Evolutionary conservation across 2,113 vertebrate species (phyloP).

Genomic region (Corvus hawaiiensis): DNA sequence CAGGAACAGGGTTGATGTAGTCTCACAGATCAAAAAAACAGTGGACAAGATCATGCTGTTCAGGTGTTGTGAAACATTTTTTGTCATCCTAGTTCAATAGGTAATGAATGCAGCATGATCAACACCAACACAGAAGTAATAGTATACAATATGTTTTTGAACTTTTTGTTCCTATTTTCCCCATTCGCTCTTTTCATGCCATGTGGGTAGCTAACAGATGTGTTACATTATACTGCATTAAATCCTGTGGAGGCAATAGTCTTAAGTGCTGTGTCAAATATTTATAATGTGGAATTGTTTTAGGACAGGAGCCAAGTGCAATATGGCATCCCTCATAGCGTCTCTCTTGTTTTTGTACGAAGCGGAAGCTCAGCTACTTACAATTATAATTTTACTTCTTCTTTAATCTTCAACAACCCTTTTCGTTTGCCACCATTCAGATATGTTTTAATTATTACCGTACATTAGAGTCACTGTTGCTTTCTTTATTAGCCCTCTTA

Average conservation of each 20-base stretch:
- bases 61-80: neutral
- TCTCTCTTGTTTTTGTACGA: constrained; percentile 24
- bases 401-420: neutral
- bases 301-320: constrained; percentile 44
- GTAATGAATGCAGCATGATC: neutral
- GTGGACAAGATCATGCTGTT: neutral
- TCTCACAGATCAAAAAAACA: neutral
- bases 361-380: constrained; percentile 32
- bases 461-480: neutral
- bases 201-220: constrained; percentile 56
- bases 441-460: neutral
- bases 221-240: constrained; percentile 47
- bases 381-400: neutral
- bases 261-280: constrained; percentile 56
- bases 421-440: neutral
- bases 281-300: constrained; percentile 62
- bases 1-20: neutral
- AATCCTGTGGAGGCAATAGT: constrained; percentile 56
- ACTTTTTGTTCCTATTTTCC: neutral
- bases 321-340: constrained; percentile 45
- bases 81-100: neutral
- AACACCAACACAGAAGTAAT: neutral
- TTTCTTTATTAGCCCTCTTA: neutral
- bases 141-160: neutral
- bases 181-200: neutral